Percentiles rank a stretch among this genome's conserved stretches.
These are phyloP conservation scores for Galendromus occidentalis DNA, from an alignment of 1,140 invertebrate genomes.

Conservation along the genomic window DNA sequence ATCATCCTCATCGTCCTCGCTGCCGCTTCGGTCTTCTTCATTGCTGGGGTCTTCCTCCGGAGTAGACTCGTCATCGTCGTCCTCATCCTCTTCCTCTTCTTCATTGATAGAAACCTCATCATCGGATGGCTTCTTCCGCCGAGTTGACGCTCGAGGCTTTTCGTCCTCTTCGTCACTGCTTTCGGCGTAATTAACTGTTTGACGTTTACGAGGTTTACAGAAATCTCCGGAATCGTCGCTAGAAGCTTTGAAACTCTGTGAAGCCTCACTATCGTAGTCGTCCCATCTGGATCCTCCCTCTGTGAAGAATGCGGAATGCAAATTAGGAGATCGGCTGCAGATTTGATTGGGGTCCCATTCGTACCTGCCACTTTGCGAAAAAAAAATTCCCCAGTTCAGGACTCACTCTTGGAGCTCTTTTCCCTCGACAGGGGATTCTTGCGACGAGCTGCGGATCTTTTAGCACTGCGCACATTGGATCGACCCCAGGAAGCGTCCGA, in stretches of 20 bases:
- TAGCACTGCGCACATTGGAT: neutral
- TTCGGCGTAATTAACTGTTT: neutral
- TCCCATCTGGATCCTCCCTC: constrained; percentile 6
- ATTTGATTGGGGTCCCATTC: neutral
- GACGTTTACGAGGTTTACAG: neutral
- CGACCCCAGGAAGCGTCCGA: neutral
- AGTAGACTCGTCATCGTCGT: neutral
- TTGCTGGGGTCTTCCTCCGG: neutral
- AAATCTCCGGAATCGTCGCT: constrained; percentile 6
- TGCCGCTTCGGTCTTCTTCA: neutral
- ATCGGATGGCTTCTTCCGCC: neutral
- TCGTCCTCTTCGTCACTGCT: constrained; percentile 3
- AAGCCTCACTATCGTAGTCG: neutral
- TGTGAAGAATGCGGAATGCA: neutral
- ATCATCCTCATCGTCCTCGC: neutral
- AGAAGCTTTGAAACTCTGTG: neutral
- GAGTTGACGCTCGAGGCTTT: neutral
- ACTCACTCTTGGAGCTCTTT: neutral
- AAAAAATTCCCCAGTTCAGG: too few relatives aligned
- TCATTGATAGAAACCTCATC: neutral
- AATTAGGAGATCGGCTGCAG: neutral
- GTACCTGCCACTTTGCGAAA: too few relatives aligned
- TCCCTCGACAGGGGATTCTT: neutral
- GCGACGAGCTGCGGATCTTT: neutral
- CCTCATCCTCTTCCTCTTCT: neutral